phyloP scores from a whole-genome alignment of 1,140 invertebrate species.

The Cryptotermes secundus region DNA sequence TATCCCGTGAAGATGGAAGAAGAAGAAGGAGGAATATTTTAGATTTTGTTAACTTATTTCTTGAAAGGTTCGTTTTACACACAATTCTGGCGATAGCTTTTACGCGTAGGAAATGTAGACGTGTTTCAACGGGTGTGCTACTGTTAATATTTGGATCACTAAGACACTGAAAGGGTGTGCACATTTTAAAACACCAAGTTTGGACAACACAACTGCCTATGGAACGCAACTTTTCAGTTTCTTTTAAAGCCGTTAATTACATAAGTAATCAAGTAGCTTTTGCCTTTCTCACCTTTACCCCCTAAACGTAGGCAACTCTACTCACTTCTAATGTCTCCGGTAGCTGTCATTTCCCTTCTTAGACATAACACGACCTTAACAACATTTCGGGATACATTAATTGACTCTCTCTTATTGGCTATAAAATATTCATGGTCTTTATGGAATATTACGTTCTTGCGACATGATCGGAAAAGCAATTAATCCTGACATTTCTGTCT shows the following conservation, averaged over 20 bases:
- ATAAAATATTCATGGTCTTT: slow-evolving; percentile 11
- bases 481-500: neutral
- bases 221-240: too few species aligned
- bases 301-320: neutral
- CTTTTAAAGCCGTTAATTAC: neutral
- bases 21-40: too few species aligned
- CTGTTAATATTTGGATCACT: too few species aligned
- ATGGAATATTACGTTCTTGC: neutral
- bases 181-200: too few species aligned
- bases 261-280: neutral
- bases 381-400: slow-evolving; percentile 12
- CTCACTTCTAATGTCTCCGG: neutral
- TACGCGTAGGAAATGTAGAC: too few species aligned
- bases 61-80: too few species aligned
- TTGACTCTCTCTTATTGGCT: slow-evolving; percentile 4
- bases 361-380: neutral
- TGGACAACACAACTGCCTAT: too few species aligned
- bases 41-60: too few species aligned
- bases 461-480: slow-evolving; percentile 18
- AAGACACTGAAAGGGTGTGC: too few species aligned
- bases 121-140: too few species aligned
- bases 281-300: neutral
- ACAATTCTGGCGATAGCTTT: too few species aligned
- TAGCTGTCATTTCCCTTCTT: neutral
- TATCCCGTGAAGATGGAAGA: too few species aligned